A percentile compares a stretch with the other conserved stretches of the same genome.
These are phyloP conservation scores for Epizoanthus illoricatus DNA, from an alignment of 92 coral and sea anemone species.

Conservation along the genomic window DNA sequence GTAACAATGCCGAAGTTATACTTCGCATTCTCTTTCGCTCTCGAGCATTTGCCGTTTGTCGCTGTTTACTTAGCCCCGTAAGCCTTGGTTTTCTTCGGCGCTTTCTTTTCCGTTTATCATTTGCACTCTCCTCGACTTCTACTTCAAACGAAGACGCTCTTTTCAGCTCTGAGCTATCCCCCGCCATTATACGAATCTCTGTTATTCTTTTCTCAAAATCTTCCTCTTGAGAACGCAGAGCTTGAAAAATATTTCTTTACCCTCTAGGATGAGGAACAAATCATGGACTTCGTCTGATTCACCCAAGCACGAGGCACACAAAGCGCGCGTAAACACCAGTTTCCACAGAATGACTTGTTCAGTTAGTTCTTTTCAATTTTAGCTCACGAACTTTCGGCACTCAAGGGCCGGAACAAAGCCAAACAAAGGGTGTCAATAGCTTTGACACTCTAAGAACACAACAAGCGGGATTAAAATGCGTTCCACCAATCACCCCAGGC, in stretches of 20 bases:
- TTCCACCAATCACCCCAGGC: conserved; percentile 35
- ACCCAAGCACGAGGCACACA: conserved; percentile 15
- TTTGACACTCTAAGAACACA: conserved; percentile 40
- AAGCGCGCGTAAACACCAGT: conserved; percentile 30
- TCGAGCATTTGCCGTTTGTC: conserved; percentile 93
- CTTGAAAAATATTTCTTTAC: conserved; percentile 27
- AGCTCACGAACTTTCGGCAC: conserved; percentile 23
- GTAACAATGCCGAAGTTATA: conserved; percentile 85
- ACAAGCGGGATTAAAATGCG: conserved; percentile 20
- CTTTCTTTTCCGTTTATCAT: conserved; percentile 46
- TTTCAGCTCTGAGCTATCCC: conserved; percentile 25
- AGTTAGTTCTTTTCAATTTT: conserved; percentile 23
- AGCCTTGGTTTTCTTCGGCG: conserved; percentile 87
- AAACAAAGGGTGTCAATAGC: conserved; percentile 39
- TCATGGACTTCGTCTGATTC: no score
- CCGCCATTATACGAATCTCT: conserved; percentile 10
- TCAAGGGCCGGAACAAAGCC: conserved; percentile 36
- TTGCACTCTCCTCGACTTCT: conserved; percentile 15
- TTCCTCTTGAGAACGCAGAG: conserved; percentile 7
- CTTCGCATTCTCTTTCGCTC: conserved; percentile 88
- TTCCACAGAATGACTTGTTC: conserved; percentile 17
- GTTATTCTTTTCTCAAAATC: conserved; percentile 23
- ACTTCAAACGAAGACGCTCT: conserved; percentile 9
- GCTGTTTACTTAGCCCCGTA: conserved; percentile 93
- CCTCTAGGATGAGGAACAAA: background rate